Percentiles rank a stretch among this genome's conserved stretches.
Conservation (phyloP, 1,140 invertebrate genomes). For the Melanaphis sacchari region DNA sequence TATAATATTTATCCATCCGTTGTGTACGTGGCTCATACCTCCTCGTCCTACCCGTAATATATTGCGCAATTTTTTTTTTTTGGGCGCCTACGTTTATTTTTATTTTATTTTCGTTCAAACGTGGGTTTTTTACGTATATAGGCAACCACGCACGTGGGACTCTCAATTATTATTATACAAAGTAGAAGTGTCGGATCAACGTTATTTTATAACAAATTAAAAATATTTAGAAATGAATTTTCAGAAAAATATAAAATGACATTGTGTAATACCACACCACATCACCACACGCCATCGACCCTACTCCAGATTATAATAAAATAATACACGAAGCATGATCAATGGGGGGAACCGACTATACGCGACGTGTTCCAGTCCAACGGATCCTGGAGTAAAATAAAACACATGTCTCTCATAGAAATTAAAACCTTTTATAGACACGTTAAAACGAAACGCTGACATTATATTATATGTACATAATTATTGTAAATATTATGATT, state of each 20-base stretch:
- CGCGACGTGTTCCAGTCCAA: constrained; percentile 17
- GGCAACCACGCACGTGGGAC: background rate
- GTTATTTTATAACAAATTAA: constrained; percentile 26
- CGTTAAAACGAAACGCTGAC: background rate
- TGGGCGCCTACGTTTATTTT: constrained; percentile 8
- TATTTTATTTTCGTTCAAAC: background rate
- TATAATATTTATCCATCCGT: background rate
- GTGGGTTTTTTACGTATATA: constrained; percentile 8
- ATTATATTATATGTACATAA: background rate
- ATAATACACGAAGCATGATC: background rate
- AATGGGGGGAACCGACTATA: background rate
- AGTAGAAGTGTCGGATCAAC: background rate
- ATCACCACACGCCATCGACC: background rate
- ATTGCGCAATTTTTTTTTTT: background rate
- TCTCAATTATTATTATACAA: constrained; percentile 12
- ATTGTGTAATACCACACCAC: background rate
- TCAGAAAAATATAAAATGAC: background rate
- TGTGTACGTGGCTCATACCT: background rate
- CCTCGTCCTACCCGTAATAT: background rate
- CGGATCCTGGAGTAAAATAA: constrained; percentile 25
- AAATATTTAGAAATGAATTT: background rate
- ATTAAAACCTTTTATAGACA: constrained; percentile 9
- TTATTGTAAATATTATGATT: background rate
- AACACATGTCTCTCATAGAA: constrained; percentile 29
- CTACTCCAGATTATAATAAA: background rate